Evolutionary conservation across 2,797 vertebrate genomes (phyloP), one percentile per base, ranked within the genome.

Genomic region (Alcedo atthis): DNA sequence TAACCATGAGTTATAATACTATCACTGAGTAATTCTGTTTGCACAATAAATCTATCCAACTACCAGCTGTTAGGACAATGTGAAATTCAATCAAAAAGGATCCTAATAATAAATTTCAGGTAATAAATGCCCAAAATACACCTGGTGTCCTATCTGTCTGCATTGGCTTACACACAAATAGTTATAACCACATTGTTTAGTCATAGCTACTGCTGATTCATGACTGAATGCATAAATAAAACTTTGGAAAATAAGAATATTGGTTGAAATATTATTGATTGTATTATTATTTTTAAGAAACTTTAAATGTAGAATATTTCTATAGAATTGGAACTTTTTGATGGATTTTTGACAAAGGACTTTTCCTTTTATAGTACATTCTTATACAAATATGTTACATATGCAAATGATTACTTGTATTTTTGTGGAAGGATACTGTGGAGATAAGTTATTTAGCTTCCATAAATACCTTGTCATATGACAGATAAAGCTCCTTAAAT

Each of bases 31-130:
- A 93, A 79, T 81, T 82, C 26, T 64, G 15, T 78, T 77, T 75
- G 33, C n/a, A 58, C 81, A 85, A 71, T 68, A 75, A 61, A 91
- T 86, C 33, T 91, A 20, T 22, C 17, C 54, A 75, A 68, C 19
- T 18, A 57, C 5, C 67, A 88, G 58, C 59, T 93, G 42, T 78
- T 79, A 16, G 8, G 43, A 90, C 46, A 91, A 89, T 61, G 54
- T 54, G 22, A 95, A 91, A 87, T 81, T 84, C 69, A 91, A 88
- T 78, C 54, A 90, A 62, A 87, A 88, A 88, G 25, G 1, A 83
- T 61, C 24, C 53, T n/a, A 67, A 71, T 63, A 78, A 93, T 83
- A 74, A 71, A 71, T 88, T 90, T 63, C 45, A 70, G 20, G 37
- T 55, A 90, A 87, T 46, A 85, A 81, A 71, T 57, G 37, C 28